Percentiles rank a stretch among this genome's conserved stretches.
Conservation (phyloP, 2,113 vertebrate genomes). For the Piaya cayana region DNA sequence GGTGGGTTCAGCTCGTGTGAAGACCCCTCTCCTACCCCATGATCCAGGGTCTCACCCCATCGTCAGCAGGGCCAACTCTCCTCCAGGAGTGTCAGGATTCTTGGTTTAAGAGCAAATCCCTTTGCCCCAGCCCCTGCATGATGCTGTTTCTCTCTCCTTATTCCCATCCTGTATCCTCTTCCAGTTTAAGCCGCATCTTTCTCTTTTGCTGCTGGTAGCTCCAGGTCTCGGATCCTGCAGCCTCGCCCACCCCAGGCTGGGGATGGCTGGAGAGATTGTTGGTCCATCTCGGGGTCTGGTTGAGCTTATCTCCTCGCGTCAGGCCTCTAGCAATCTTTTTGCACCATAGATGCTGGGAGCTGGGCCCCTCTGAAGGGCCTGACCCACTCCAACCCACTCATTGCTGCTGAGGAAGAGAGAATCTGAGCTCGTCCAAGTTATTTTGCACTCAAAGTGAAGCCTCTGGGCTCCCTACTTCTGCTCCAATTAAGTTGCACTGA, state of each 20-base stretch:
- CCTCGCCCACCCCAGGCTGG: neutral
- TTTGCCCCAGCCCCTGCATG: neutral
- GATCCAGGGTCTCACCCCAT: rapidly evolving
- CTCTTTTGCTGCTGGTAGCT: neutral
- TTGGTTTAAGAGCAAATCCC: neutral
- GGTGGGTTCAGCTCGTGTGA: neutral
- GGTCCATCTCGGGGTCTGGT: neutral
- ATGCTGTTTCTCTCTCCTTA: neutral
- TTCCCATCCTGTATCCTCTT: rapidly evolving
- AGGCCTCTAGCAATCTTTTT: neutral
- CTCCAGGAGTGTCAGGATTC: rapidly evolving
- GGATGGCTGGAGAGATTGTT: neutral
- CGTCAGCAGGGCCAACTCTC: neutral
- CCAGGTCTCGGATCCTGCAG: neutral
- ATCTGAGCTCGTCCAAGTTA: neutral
- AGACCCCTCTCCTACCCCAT: too few relatives aligned
- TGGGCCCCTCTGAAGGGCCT: neutral
- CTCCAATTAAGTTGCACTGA: too few relatives aligned
- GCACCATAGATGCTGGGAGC: too few relatives aligned
- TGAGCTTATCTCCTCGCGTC: neutral
- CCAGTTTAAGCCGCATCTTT: neutral
- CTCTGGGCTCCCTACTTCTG: too few relatives aligned
- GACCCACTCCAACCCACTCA: neutral
- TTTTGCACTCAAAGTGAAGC: neutral
- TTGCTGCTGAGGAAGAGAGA: neutral